Percentiles rank a stretch among this genome's conserved stretches.
These are phyloP conservation scores for Boleophthalmus pectinirostris DNA, from an alignment of 2,113 vertebrate species.

Conservation along the genomic window DNA sequence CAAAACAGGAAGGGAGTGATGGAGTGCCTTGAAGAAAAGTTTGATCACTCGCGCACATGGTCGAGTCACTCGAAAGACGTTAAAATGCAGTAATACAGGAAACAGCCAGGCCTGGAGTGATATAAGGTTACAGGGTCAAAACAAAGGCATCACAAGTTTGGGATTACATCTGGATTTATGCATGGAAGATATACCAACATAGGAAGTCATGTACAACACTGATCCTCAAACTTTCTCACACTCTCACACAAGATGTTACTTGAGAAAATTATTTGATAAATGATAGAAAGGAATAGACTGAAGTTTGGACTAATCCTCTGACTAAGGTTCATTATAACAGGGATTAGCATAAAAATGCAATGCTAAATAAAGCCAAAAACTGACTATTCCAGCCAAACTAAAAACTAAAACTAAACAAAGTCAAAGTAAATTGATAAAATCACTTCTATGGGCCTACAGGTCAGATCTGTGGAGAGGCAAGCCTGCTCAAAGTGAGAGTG, in stretches of 20 bases:
- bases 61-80: constrained; percentile 31
- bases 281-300: background rate
- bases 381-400: background rate
- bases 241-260: background rate
- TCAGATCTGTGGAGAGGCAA: too few species aligned
- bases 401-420: background rate
- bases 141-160: background rate
- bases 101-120: background rate
- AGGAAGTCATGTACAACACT: background rate
- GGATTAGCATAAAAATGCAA: background rate
- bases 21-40: constrained; percentile 44
- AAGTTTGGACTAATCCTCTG: background rate
- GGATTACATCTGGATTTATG: background rate
- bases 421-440: background rate
- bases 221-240: background rate
- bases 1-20: constrained; percentile 69
- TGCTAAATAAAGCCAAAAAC: background rate
- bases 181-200: background rate
- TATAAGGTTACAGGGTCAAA: background rate
- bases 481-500: background rate
- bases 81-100: constrained; percentile 30
- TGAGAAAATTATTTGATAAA: constrained; percentile 1
- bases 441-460: background rate
- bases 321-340: background rate
- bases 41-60: constrained; percentile 29